Evolutionary conservation across 1,140 invertebrate genomes (phyloP).

Genomic region (Drosophila subobscura): DNA sequence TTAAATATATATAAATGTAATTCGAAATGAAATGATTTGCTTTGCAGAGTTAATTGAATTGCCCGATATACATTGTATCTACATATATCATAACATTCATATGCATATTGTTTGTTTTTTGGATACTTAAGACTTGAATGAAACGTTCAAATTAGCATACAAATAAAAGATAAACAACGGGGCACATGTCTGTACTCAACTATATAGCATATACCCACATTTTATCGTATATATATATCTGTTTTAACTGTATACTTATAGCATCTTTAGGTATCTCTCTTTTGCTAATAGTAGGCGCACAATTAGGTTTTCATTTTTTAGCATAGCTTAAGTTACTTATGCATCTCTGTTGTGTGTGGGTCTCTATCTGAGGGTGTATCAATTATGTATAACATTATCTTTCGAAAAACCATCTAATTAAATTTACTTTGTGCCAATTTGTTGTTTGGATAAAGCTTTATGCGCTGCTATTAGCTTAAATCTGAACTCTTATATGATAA

Average conservation of each 20-base stretch:
- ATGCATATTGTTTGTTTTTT: slow-evolving; percentile 29
- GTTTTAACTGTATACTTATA: slow-evolving; percentile 50
- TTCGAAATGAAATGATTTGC: slow-evolving; percentile 66
- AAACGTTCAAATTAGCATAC: slow-evolving; percentile 51
- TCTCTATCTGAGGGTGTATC: slow-evolving; percentile 7
- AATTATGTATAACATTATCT: slow-evolving; percentile 27
- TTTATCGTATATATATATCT: slow-evolving; percentile 40
- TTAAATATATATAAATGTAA: slow-evolving; percentile 47
- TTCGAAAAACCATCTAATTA: slow-evolving; percentile 32
- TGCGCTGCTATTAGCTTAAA: slow-evolving; percentile 50
- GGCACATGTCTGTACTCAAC: slow-evolving; percentile 32
- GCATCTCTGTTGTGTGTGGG: slow-evolving; percentile 42
- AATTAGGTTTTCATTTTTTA: slow-evolving; percentile 30
- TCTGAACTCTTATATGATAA: slow-evolving; percentile 53
- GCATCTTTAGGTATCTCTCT: slow-evolving; percentile 65
- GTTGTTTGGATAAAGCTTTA: slow-evolving; percentile 60
- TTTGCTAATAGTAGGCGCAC: slow-evolving; percentile 58
- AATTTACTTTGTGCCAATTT: slow-evolving; percentile 47
- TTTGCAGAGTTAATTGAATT: slow-evolving; percentile 48
- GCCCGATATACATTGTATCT: neutral
- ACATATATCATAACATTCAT: too few relatives aligned
- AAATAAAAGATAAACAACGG: slow-evolving; percentile 56
- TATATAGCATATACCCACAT: slow-evolving; percentile 4
- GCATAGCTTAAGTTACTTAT: slow-evolving; percentile 57
- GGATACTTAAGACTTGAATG: slow-evolving; percentile 45